These are phyloP conservation scores for Cebus imitator DNA, from an alignment of 2,113 vertebrate genomes.

Conservation along the genomic window DNA sequence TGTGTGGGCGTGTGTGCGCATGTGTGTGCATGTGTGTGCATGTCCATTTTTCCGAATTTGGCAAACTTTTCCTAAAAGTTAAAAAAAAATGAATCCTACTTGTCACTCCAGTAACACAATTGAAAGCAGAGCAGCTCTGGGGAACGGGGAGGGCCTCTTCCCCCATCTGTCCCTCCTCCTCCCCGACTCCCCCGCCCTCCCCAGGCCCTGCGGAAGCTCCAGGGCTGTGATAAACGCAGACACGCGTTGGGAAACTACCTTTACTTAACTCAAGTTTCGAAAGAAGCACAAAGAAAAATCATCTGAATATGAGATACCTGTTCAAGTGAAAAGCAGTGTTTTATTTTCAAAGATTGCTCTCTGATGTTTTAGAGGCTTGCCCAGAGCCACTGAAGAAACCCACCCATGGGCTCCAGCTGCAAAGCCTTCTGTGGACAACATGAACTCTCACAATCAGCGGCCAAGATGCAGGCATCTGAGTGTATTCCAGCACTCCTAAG, in stretches of 20 bases:
- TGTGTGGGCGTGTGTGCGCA: too few relatives aligned
- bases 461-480: background rate
- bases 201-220: background rate
- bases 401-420: background rate
- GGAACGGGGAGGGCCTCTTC: rapidly evolving
- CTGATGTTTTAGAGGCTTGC: background rate
- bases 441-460: rapidly evolving
- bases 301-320: too few relatives aligned
- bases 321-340: background rate
- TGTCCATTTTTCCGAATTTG: background rate
- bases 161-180: too few relatives aligned
- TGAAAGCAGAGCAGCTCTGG: too few relatives aligned
- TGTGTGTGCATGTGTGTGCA: rapidly evolving
- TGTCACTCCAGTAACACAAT: background rate
- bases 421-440: background rate
- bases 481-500: rapidly evolving
- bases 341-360: background rate
- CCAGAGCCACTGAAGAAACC: background rate
- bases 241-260: background rate
- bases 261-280: background rate
- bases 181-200: too few relatives aligned
- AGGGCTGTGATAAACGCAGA: background rate
- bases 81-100: background rate
- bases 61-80: background rate
- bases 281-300: background rate